These are phyloP conservation scores for Anser cygnoides DNA, from an alignment of 2,113 vertebrate species.

Conservation along the genomic window DNA sequence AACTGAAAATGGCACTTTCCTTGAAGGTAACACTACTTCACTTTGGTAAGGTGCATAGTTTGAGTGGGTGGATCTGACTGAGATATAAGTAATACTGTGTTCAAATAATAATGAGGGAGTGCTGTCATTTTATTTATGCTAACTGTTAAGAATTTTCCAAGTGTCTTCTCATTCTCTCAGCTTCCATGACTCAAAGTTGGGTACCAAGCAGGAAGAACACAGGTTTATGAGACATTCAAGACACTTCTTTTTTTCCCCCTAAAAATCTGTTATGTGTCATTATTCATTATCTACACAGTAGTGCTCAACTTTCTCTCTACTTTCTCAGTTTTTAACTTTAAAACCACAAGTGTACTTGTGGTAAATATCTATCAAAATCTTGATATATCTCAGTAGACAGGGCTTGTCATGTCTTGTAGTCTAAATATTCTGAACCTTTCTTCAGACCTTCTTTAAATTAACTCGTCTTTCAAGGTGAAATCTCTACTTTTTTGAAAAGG, in stretches of 20 bases:
- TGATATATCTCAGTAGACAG: neutral
- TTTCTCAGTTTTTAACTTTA: neutral
- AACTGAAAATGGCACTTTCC: neutral
- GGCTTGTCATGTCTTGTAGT: neutral
- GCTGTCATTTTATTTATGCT: neutral
- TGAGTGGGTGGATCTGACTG: neutral
- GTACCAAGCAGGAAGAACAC: neutral
- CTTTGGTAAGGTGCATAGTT: neutral
- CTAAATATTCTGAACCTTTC: neutral
- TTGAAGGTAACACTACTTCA: neutral
- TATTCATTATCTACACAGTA: neutral
- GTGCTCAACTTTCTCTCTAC: neutral
- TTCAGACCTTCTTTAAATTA: neutral
- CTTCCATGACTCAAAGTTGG: neutral
- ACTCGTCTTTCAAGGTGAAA: neutral
- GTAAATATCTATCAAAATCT: neutral
- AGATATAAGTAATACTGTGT: neutral
- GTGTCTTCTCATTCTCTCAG: neutral
- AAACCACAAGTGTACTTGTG: neutral
- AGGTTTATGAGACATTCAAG: neutral
- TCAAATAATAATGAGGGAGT: neutral
- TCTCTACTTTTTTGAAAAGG: neutral
- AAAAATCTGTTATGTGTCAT: neutral
- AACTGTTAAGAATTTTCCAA: neutral
- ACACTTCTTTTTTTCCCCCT: neutral